Percentiles rank a stretch among this genome's conserved stretches.
phyloP scores from a whole-genome alignment of 1,140 invertebrate species.

The Brachionus sp. region DNA sequence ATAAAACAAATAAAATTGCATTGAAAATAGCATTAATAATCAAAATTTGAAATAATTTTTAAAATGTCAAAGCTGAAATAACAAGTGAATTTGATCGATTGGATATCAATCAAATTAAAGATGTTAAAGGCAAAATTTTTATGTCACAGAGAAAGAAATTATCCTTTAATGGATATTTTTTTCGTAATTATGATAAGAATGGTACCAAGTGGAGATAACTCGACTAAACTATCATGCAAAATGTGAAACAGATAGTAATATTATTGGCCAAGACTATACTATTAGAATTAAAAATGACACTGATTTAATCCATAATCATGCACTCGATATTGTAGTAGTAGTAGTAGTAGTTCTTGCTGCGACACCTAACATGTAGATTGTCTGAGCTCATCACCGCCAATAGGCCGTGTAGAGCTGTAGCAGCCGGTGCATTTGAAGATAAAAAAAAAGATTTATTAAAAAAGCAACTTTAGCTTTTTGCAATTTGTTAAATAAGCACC shows the following conservation, averaged over 20 bases:
- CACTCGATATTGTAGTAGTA: neutral
- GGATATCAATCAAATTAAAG: neutral
- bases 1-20: neutral
- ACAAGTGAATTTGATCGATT: neutral
- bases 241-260: neutral
- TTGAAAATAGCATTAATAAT: neutral
- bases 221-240: neutral
- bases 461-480: neutral
- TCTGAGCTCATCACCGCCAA: too few relatives aligned
- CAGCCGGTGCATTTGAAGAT: neutral
- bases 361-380: too few relatives aligned
- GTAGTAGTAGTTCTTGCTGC: too few relatives aligned
- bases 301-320: neutral
- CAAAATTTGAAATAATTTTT: neutral
- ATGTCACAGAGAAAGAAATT: neutral
- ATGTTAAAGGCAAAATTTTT: neutral
- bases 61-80: neutral
- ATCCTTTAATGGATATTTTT: neutral
- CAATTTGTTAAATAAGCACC: neutral
- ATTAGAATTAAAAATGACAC: neutral
- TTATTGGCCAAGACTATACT: neutral
- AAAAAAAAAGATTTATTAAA: conserved; percentile 4
- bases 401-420: too few relatives aligned
- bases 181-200: neutral
- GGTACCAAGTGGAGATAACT: neutral